Evolutionary conservation across 1,140 invertebrate species (phyloP), one percentile per base, ranked within the genome.

Genomic region (Tetramorium simillimum): DNA sequence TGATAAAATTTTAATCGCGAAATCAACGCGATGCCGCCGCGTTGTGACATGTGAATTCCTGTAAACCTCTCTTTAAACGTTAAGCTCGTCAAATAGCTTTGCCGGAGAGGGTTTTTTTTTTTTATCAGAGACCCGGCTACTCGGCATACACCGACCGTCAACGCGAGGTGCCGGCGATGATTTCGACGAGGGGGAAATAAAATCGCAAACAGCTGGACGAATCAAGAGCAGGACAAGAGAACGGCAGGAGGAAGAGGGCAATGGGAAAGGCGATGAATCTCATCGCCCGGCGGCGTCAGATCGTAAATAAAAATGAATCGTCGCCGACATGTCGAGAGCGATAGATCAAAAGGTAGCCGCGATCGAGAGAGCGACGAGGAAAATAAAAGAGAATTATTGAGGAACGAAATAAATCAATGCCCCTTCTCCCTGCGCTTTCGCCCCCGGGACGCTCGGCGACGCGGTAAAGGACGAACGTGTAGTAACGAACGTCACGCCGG

Each of bases 371-470:
- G 65, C 73, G 53, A 49, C 56, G 60, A 87, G 75, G 86, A 91
- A 90, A 93, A 93, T 92, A 93, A 93, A 93, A 91, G 91, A 92
- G 92, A 93, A 92, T 94, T 93, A 93, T 92, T 90, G 92, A 93
- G 88, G 85, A 91, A 91, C 65, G 85, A 91, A 91, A 93, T 94
- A 92, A 93, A 94, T 94, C 93, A 94, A 87, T 56, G 73, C 70
- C 28, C 46, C 43, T n/a, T 10, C 21, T n/a, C 37, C 28, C 21
- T 16, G 62, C 18, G 33, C 21, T 6, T 10, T 33, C 14, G 14
- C 10, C 49, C 7, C 14, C 40, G 28, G 67, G 37, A 62, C n/a
- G n/a, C 51, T 33, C 16, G 12, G 40, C 37, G 51, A 58, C 46
- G 21, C 51, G 40, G 69, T 75, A 60, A 82, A 73, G 53, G 14